phyloP scores from a whole-genome alignment of 2,888 invertebrate species.

The Ptilodon capucinus region DNA sequence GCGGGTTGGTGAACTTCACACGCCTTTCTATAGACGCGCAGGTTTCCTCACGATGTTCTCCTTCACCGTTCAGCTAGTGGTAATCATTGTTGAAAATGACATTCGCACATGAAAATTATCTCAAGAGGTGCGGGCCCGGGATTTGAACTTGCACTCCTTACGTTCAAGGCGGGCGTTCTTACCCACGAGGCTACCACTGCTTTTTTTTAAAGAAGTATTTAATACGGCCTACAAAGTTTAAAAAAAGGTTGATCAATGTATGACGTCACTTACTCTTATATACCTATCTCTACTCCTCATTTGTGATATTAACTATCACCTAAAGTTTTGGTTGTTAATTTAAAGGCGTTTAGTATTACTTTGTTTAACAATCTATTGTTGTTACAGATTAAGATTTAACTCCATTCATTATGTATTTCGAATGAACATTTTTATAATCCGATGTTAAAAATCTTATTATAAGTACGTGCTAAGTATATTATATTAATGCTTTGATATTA shows the following conservation, averaged over 20 bases:
- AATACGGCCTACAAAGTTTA: neutral
- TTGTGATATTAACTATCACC: constrained; percentile 53
- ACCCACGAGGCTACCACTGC: too few relatives aligned
- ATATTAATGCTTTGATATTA: constrained; percentile 57
- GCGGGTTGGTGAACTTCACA: too few relatives aligned
- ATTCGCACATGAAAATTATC: too few relatives aligned
- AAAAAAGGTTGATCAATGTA: constrained; percentile 20
- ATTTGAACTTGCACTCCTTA: too few relatives aligned
- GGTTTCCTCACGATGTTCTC: too few relatives aligned
- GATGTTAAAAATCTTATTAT: constrained; percentile 26
- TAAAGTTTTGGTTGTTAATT: constrained; percentile 47
- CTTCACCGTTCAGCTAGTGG: too few relatives aligned
- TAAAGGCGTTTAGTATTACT: constrained; percentile 51
- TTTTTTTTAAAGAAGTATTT: too few relatives aligned
- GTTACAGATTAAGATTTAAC: constrained; percentile 52
- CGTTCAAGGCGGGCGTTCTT: too few relatives aligned
- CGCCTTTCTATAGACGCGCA: too few relatives aligned
- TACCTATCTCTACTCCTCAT: constrained; percentile 35
- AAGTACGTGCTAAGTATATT: constrained; percentile 25
- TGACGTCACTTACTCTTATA: constrained; percentile 18
- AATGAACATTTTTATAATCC: constrained; percentile 40
- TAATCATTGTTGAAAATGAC: too few relatives aligned
- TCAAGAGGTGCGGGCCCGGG: too few relatives aligned
- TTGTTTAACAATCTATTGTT: constrained; percentile 55
- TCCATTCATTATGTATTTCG: constrained; percentile 51